Evolutionary conservation across 2,797 vertebrate genomes (phyloP).

Genomic region (Thamnophis elegans): DNA sequence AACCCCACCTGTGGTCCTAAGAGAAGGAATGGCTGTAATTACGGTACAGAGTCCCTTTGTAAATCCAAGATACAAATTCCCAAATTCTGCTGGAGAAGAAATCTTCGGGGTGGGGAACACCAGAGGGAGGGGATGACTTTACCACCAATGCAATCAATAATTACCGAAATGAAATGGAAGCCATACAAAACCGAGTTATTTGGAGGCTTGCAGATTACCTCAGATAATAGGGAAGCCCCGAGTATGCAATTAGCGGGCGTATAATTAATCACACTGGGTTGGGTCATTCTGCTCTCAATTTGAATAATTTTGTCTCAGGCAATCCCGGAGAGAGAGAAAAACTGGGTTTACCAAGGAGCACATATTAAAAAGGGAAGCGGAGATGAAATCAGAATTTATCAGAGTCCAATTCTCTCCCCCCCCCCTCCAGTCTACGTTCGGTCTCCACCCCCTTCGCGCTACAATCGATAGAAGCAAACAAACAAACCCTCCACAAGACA

Average conservation of each 20-base stretch:
- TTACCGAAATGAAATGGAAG: slow-evolving; percentile 34
- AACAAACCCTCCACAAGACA: not conserved
- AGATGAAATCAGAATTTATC: slow-evolving; percentile 16
- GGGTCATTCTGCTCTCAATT: not conserved
- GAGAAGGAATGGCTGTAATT: not conserved
- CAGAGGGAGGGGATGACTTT: not conserved
- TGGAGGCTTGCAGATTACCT: slow-evolving; percentile 38
- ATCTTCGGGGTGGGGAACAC: not conserved
- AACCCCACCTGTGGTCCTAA: not conserved
- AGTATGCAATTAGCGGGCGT: slow-evolving; percentile 32
- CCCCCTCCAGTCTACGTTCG: not conserved
- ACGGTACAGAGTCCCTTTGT: not conserved
- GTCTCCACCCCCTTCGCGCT: no score
- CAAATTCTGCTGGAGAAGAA: not conserved
- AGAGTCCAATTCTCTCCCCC: not conserved
- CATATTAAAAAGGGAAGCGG: not conserved
- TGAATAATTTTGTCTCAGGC: slow-evolving; percentile 3
- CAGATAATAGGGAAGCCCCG: slow-evolving; percentile 12
- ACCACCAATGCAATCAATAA: slow-evolving; percentile 25
- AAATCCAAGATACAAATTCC: not conserved
- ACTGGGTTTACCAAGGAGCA: not conserved
- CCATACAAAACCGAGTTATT: slow-evolving; percentile 20
- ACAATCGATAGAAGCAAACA: slow-evolving; percentile 7
- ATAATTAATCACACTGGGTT: slow-evolving; percentile 40
- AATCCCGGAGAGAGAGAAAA: not conserved